These are phyloP conservation scores for Drosophila lacteicornis DNA, from an alignment of 1,140 invertebrate genomes.

Conservation along the genomic window DNA sequence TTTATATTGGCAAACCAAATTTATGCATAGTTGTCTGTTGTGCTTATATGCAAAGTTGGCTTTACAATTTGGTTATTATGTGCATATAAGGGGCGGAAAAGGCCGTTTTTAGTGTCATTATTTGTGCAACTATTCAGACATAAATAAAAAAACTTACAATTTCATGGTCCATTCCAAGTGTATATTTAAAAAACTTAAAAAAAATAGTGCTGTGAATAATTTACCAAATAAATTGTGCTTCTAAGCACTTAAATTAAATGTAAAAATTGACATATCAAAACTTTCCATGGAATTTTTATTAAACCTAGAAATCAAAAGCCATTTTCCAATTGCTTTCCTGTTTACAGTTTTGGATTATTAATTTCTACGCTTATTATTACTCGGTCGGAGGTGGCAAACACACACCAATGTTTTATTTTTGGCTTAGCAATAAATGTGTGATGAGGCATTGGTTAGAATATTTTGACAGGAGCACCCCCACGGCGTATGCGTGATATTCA, in stretches of 20 bases:
- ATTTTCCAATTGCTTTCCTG: constrained; percentile 12
- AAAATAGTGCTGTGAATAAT: neutral
- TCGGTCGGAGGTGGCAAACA: constrained; percentile 6
- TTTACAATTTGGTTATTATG: constrained; percentile 8
- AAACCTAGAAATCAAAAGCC: neutral
- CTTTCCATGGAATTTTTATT: neutral
- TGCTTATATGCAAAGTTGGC: constrained; percentile 21
- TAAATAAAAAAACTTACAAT: constrained; percentile 13
- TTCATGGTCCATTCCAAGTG: constrained; percentile 3
- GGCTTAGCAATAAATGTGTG: constrained; percentile 17
- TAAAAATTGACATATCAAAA: neutral
- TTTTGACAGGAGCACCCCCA: constrained; percentile 7
- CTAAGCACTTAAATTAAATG: neutral
- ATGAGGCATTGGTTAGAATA: constrained; percentile 18
- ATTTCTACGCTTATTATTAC: constrained; percentile 2
- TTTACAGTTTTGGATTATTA: constrained; percentile 27
- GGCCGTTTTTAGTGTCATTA: constrained; percentile 8
- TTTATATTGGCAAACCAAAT: neutral
- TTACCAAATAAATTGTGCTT: too few species aligned
- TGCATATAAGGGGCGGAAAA: constrained; percentile 1
- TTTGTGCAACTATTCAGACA: constrained; percentile 9
- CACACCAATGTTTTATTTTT: constrained; percentile 5
- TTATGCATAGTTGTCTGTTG: constrained; percentile 4
- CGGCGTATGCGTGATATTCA: constrained; percentile 59
- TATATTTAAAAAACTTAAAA: neutral